Base-by-base conservation (phyloP, 2,888 invertebrate species). In the Leptinotarsa juncta region DNA sequence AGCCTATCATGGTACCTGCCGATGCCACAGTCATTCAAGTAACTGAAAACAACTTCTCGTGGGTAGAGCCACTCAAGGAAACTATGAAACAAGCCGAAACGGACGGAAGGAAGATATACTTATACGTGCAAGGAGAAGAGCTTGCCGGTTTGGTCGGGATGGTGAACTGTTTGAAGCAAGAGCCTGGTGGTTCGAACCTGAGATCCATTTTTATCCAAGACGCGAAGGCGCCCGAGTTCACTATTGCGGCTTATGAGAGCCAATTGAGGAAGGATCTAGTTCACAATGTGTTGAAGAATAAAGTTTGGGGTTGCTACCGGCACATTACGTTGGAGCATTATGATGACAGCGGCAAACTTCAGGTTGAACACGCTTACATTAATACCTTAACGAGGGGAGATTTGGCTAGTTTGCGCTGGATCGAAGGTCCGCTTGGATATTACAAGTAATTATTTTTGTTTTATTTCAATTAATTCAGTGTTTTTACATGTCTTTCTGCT, bases 331-430 rank as follows among this genome's bases (percentile, higher is more conserved):
- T 95, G 75, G 92, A 93, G 81, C 89, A 88, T 55, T 77, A 80
- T 42, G 81, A 78, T 67, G 86, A 87, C 65, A 85, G 81, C 72
- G 82, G 86, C 7, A 85, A 88, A 57, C 85, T 91, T 42, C 91
- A 92, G 87, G 95, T 96, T 72, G 95, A 97, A 86, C 96, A 98
- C 89, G 98, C 98, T 16, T 98, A 97, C 88, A 95, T 99, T 69
- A 98, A 99, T 89, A 95, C 97, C 1, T 87, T 97, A 81, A 94
- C 94, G 18, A 92, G 98, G 85, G 99, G 99, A 73, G 99, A 99
- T 89, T 91, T 99, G 80, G 93, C 97, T 23, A 97, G 95, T 82
- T 91, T 97, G 81, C 92, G 93, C 84, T 99, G 96, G 98, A 96
- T 98, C 85, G 97, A 96, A 90, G 96, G 96, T 72, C 94, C 94